Base-by-base conservation (phyloP, 2,113 vertebrate genomes). In the Capreolus pygargus region DNA sequence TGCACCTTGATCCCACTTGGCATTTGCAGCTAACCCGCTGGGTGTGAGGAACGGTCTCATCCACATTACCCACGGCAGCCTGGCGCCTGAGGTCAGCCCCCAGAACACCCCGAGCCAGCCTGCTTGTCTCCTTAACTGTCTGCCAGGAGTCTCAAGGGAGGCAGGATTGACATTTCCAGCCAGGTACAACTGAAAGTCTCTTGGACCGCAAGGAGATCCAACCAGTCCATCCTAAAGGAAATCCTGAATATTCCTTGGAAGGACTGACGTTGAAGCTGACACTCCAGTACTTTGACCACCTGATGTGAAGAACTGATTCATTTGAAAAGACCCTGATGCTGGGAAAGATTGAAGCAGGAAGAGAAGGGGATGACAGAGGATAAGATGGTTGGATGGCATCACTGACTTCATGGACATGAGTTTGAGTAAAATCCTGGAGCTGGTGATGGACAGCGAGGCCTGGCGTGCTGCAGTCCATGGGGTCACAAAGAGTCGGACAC, bases 151-250 rank as follows among this genome's bases (percentile, higher is more conserved):
- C 74, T 3, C 7, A 45, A 52, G 76, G 19, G 70, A 86, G 76
- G 39, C 45, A 13, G 27, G 33, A 39, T 0, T 33, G 82, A 94
- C 25, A 43, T 86, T 89, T 92, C 67, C 50, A 39, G 47, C 4
- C 6, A 36, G 30, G 9, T 0, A 14, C n/a, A 70, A 36, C 33
- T 2, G 1, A 3, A 39, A 70, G n/a, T 23, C n/a, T n/a, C 67
- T 39, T 70, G n/a, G n/a, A 70, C 10, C 23, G 19, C 19, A 70
- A 39, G 67, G 67, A 70, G n/a, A 70, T 70, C 67, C 67, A 70
- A 39, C 10, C 19, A 39, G n/a, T 70, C 67, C 67, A 39, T 39
- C 67, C 67, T 70, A 70, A 39, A 70, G 67, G n/a, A 70, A 70
- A 70, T 70, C 19, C 67, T 70, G n/a, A 70, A 39, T 6, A 70